Evolutionary conservation across 2,113 vertebrate genomes (phyloP), one percentile per base, ranked within the genome.

Genomic region (Hippoglossus stenolepis): DNA sequence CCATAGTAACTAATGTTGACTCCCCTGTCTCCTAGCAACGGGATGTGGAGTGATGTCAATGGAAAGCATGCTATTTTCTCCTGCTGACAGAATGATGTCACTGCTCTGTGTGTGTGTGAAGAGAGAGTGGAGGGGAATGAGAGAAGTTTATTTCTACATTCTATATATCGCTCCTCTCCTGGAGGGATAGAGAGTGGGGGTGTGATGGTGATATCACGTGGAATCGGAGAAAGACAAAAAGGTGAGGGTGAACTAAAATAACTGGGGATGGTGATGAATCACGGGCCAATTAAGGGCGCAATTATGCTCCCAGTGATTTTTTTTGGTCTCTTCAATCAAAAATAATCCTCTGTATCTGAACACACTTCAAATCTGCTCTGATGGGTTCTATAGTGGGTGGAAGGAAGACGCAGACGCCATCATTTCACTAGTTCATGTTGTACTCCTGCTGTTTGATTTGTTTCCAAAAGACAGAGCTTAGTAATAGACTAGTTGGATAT

Each of bases 1-100:
- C 94, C 94, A 95, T 97, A 94, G 96, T 95, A 96, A 97, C 96
- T 81, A 70, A 81, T 92, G 93, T 94, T 93, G 94, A 93, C 93
- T 91, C 90, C 87, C 82, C 70, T 85, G 94, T 97, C 85, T 92
- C 95, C 31, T 93, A 90, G 96, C 86, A 94, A 96, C 94, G 12
- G 17, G 77, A 90, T 93, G 94, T 89, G 66, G 92, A 89, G 90
- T 95, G 95, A 95, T 94, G 95, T 95, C 89, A 96, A 91, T 91
- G n/a, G 61, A 59, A 77, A 90, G 73, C 73, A 70, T 86, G 90
- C 73, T 93, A 89, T 92, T 89, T 84, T 89, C 91, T 93, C 70
- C 85, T 70, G 86, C 91, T 93, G 91, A 84, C 85, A 78, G 89
- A 65, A 86, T 72, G 74, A 90, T 89, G 90, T 90, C 88, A 92